phyloP scores from a whole-genome alignment of 2,113 vertebrate species.

The Neopipo cinnamomea region DNA sequence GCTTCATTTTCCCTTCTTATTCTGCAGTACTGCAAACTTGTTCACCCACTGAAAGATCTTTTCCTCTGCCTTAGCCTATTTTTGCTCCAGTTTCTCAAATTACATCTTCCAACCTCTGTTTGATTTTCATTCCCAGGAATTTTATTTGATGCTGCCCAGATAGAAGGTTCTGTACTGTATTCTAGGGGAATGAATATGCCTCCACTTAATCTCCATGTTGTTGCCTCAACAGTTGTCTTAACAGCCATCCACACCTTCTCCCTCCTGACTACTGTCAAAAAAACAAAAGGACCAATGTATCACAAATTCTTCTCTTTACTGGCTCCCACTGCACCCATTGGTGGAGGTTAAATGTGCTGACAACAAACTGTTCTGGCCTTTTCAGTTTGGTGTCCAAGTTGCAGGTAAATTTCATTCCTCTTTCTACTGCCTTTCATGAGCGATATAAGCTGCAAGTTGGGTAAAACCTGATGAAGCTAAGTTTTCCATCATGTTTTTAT shows the following conservation, averaged over 20 bases:
- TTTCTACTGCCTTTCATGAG: not conserved
- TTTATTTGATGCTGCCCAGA: not conserved
- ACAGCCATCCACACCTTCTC: not conserved
- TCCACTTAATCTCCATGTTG: not conserved
- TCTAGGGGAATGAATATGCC: not conserved
- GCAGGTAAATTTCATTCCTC: not conserved
- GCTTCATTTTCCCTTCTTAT: not conserved
- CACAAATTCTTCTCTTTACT: not conserved
- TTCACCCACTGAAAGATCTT: not conserved
- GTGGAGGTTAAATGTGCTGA: not conserved
- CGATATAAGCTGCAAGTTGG: not conserved
- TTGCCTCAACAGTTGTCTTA: not conserved
- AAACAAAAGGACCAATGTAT: not conserved
- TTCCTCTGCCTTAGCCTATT: not conserved
- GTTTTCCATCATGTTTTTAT: not conserved
- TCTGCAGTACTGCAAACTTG: not conserved
- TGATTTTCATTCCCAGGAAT: not conserved
- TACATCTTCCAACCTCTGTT: not conserved
- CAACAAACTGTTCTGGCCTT: not conserved
- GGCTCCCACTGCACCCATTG: not conserved
- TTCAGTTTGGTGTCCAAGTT: not conserved
- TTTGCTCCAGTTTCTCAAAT: not conserved
- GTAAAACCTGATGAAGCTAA: not conserved
- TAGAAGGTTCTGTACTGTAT: not conserved
- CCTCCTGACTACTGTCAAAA: not conserved